Base-by-base conservation (phyloP, 2,888 invertebrate species). In the Drosophila picticornis region DNA sequence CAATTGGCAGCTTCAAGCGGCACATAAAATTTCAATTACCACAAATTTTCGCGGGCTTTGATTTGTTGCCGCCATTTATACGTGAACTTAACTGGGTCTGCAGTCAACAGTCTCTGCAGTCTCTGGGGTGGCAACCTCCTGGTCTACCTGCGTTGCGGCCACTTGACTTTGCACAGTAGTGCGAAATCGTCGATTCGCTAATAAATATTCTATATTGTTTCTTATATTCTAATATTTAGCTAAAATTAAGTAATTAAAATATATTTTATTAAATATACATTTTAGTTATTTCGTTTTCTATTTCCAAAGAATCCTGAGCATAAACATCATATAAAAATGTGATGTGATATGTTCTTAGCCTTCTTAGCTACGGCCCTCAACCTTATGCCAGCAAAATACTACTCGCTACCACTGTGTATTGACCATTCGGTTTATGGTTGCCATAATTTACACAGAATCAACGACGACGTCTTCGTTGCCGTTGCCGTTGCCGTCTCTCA, bases 11-110 rank as follows among this genome's bases (percentile, higher is more conserved):
- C 75, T 75, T 74, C 73, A 78, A 82, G 71, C 78, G 72, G 74
- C 81, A 81, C 79, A 86, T 84, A 84, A 86, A 84, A 84, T 84
- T 84, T 86, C 84, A 84, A 84, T 84, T 84, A 84, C 84, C 84
- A 84, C 87, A 84, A 86, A 84, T 84, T 84, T 86, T 81, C 74
- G 64, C 62, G 46, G 50, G 73, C 82, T 84, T 84, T 84, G 84
- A 86, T 84, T 84, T 86, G 84, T 86, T 75, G 74, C 77, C 84
- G 82, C 71, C 77, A 75, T 77, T 84, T 64, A 55, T 55, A 64
- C 61, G 62, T 63, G 76, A 71, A 75, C 57, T 53, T 36, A 56
- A 55, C 31, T 60, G 69, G 32, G 46, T 25, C 58, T 50, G 40
- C 19, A 61, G 36, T 61, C 61, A 31, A 25, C 31, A 25, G 59